Evolutionary conservation across 2,888 invertebrate species (phyloP), one percentile per base, ranked within the genome.

Genomic region (Polydesmus complanatus): DNA sequence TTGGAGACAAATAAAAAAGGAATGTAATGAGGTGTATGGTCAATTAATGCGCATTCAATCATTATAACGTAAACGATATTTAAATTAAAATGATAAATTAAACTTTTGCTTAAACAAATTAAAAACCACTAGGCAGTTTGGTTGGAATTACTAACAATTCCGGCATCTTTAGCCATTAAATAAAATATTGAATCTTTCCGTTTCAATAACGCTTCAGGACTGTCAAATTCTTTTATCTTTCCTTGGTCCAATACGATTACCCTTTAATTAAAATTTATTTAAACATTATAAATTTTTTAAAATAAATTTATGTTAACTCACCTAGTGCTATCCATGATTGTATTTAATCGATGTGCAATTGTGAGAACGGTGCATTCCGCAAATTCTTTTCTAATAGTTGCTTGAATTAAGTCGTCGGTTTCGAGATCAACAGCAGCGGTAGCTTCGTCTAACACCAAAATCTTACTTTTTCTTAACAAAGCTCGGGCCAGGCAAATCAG

Each of bases 261-360:
- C 88, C 86, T 82, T 71, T 52, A 72, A 73, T 62, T 63, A 58
- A 63, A 50, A 61, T 5, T 50, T 22, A 14, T 14, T 14, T 21
- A 51, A 19, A 11, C 51, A 22, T 22, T 26, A 27, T 48, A 51
- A 51, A 51, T 26, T 21, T 48, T 26, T 58, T 25, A 22, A 37
- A 19, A 21, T 26, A 54, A 8, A 3, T 47, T 47, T 48, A 53
- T 27, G 22, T 27, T 37, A 3, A 3, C 21, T 25, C 51, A 63
- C 63, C 60, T 62, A 19, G 27, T 60, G 55, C 62, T 60, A 77
- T 92, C 91, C 81, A 93, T 81, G 68, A 94, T 91, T 25, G 93
- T 94, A 74, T 93, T 92, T 64, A 94, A 80, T 19, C 93, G 82
- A 78, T 94, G 93, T 49, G 93, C 93, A 72, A 94, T 93, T 1